A percentile compares a stretch with the other conserved stretches of the same genome.
Conservation (phyloP, 2,797 vertebrate genomes). For the Basileuterus tristriatus region DNA sequence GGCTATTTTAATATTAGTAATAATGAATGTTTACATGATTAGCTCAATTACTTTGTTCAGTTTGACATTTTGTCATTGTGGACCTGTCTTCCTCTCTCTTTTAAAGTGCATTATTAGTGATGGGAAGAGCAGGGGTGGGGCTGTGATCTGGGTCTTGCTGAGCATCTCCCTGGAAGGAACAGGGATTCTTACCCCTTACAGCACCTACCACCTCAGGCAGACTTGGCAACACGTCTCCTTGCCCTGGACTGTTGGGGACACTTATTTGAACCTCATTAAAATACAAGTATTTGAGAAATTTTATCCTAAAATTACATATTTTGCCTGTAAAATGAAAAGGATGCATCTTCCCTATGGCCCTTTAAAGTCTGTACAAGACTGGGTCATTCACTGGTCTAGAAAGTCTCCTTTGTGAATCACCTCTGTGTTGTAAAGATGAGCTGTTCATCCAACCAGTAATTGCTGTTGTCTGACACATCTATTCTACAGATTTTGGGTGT, state of each 20-base stretch:
- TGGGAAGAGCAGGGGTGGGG: conserved; percentile 65
- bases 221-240: accelerated
- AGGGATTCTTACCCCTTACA: background rate
- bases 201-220: background rate
- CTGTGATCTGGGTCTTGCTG: background rate
- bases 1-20: conserved; percentile 46
- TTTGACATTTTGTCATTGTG: conserved; percentile 60
- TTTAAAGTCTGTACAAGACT: background rate
- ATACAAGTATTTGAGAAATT: background rate
- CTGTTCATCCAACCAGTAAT: background rate
- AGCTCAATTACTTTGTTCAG: conserved; percentile 66
- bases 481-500: background rate
- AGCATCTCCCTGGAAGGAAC: background rate
- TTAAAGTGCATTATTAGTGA: conserved; percentile 44
- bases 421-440: background rate
- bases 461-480: background rate
- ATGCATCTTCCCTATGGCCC: background rate
- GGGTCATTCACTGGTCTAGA: background rate
- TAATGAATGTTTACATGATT: conserved; percentile 61
- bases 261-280: background rate
- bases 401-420: background rate
- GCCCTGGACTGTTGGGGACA: background rate
- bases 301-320: background rate
- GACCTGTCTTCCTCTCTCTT: conserved; percentile 65
- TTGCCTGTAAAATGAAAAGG: background rate